These are phyloP conservation scores for Antheraea yamamai DNA, from an alignment of 2,888 invertebrate species.

Conservation along the genomic window DNA sequence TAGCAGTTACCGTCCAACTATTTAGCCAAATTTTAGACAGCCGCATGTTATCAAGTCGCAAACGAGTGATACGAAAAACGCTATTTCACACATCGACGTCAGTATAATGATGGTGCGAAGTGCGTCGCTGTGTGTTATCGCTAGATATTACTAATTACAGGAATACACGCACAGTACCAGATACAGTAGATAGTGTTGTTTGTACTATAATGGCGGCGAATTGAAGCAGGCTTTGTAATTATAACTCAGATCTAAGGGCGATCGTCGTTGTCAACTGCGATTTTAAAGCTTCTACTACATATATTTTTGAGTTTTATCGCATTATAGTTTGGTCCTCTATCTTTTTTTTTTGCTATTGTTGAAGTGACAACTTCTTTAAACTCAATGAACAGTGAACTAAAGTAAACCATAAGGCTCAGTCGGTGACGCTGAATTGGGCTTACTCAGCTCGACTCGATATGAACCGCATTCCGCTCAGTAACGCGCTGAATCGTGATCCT, in stretches of 20 bases:
- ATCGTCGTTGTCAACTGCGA: slow-evolving; percentile 42
- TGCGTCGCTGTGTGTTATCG: slow-evolving; percentile 56
- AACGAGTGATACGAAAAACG: slow-evolving; percentile 59
- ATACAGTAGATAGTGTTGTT: slow-evolving; percentile 50
- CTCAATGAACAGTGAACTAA: no score
- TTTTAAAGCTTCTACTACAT: slow-evolving; percentile 36
- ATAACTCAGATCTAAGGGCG: slow-evolving; percentile 44
- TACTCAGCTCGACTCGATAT: no score
- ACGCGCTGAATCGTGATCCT: no score
- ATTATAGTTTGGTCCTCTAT: neutral
- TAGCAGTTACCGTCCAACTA: neutral
- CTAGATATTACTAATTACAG: slow-evolving; percentile 69
- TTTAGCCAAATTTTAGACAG: neutral
- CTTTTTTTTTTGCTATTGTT: neutral
- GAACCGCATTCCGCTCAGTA: no score
- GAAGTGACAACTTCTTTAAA: no score
- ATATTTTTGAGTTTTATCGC: neutral
- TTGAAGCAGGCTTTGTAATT: slow-evolving; percentile 35
- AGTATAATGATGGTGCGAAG: slow-evolving; percentile 61
- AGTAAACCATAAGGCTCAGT: no score
- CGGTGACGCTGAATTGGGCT: no score
- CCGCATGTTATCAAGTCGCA: slow-evolving; percentile 43
- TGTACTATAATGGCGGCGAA: slow-evolving; percentile 48
- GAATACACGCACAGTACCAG: slow-evolving; percentile 59
- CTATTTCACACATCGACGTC: slow-evolving; percentile 62